Percentiles rank a stretch among this genome's conserved stretches.
phyloP scores from a whole-genome alignment of 2,888 invertebrate genomes.

The Nemotelus pantherinus region DNA sequence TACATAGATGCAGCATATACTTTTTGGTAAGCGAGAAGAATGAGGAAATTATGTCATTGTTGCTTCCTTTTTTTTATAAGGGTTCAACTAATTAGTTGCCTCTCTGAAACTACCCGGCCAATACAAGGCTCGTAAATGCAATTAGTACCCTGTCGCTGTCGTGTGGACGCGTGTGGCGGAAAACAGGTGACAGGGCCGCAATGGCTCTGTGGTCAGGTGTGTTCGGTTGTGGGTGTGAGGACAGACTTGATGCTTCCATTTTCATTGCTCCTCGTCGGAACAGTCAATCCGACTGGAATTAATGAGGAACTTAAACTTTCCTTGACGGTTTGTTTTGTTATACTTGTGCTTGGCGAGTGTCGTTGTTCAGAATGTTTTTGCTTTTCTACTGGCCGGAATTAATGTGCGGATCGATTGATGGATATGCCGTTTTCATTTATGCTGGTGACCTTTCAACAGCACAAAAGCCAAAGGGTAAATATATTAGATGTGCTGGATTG shows the following conservation, averaged over 20 bases:
- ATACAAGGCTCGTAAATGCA: background rate
- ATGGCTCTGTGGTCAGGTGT: background rate
- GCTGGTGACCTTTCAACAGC: too few species aligned
- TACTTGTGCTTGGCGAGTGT: conserved; percentile 20
- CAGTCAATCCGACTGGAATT: conserved; percentile 31
- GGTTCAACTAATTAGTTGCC: conserved; percentile 30
- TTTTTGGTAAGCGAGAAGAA: background rate
- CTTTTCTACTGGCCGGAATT: too few species aligned
- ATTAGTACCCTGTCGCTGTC: conserved; percentile 8
- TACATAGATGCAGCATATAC: background rate
- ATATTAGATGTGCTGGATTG: too few species aligned
- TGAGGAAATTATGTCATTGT: conserved; percentile 10
- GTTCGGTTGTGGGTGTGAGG: background rate
- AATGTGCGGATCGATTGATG: too few species aligned
- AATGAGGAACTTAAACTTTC: conserved; percentile 30
- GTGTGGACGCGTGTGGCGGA: background rate
- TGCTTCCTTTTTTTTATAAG: conserved; percentile 11
- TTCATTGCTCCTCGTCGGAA: conserved; percentile 4
- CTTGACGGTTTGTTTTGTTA: conserved; percentile 19
- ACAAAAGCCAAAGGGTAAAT: too few species aligned
- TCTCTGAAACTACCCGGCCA: background rate
- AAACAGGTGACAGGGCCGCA: conserved; percentile 4
- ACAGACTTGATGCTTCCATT: conserved; percentile 25
- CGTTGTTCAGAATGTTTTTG: background rate
- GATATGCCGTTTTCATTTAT: too few species aligned